Evolutionary conservation across 2,797 vertebrate species (phyloP).

Genomic region (Anableps anableps): DNA sequence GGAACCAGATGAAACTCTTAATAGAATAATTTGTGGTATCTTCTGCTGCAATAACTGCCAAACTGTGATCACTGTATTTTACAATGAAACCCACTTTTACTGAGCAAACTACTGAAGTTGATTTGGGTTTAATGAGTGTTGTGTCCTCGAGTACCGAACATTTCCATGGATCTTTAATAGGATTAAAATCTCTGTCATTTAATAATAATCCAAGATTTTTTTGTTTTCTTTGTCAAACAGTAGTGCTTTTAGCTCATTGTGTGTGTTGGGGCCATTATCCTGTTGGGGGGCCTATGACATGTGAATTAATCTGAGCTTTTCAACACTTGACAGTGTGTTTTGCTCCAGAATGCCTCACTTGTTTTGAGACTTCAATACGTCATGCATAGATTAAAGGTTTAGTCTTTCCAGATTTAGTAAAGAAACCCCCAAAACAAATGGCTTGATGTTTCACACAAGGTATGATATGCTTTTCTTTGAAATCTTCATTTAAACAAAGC

Average conservation of each 20-base stretch:
- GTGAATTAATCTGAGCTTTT: neutral
- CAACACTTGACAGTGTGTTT: neutral
- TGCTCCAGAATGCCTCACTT: neutral
- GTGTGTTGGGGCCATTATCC: too few species aligned
- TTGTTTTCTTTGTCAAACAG: neutral
- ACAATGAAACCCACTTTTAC: too few species aligned
- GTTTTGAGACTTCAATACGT: neutral
- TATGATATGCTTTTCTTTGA: too few species aligned
- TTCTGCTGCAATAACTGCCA: too few species aligned
- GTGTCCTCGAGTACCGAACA: neutral
- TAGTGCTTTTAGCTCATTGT: neutral
- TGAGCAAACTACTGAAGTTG: too few species aligned
- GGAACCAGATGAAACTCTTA: too few species aligned
- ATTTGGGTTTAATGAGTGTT: neutral
- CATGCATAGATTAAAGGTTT: neutral
- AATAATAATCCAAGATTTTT: neutral
- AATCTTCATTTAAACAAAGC: neutral
- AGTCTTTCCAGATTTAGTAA: neutral
- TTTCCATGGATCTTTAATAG: neutral
- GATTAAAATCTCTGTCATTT: neutral
- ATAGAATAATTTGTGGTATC: too few species aligned
- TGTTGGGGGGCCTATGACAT: neutral
- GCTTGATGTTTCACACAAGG: too few species aligned
- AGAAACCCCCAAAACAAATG: neutral
- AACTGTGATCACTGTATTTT: too few species aligned